These are phyloP conservation scores for Gonioctena quinquepunctata DNA, from an alignment of 1,140 invertebrate genomes.

Conservation along the genomic window DNA sequence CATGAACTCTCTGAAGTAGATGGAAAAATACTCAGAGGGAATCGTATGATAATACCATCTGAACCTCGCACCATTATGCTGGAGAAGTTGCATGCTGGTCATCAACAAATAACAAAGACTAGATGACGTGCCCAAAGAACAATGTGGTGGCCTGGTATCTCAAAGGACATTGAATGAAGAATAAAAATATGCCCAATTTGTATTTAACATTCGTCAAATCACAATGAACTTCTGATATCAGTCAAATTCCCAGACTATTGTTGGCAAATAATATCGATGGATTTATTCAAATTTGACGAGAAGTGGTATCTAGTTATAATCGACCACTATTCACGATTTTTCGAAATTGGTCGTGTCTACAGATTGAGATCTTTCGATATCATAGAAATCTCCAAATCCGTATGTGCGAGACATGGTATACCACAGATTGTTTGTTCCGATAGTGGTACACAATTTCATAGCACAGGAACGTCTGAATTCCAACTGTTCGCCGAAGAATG, in stretches of 20 bases:
- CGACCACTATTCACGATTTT: background rate
- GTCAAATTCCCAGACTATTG: background rate
- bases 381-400: background rate
- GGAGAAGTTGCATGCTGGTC: background rate
- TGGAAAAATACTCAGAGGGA: background rate
- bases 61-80: background rate
- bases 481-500: background rate
- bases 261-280: background rate
- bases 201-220: background rate
- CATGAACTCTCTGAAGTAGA: background rate
- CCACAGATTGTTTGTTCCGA: background rate
- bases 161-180: background rate
- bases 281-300: background rate
- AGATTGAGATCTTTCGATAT: background rate
- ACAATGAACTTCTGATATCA: background rate
- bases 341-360: background rate
- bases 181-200: background rate
- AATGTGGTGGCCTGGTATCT: background rate
- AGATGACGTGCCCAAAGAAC: background rate
- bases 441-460: background rate
- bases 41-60: background rate
- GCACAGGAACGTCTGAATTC: background rate
- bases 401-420: background rate
- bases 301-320: too few relatives aligned
- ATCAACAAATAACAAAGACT: background rate